phyloP scores from a whole-genome alignment of 2,888 invertebrate genomes.

The Tanypteryx hageni region DNA sequence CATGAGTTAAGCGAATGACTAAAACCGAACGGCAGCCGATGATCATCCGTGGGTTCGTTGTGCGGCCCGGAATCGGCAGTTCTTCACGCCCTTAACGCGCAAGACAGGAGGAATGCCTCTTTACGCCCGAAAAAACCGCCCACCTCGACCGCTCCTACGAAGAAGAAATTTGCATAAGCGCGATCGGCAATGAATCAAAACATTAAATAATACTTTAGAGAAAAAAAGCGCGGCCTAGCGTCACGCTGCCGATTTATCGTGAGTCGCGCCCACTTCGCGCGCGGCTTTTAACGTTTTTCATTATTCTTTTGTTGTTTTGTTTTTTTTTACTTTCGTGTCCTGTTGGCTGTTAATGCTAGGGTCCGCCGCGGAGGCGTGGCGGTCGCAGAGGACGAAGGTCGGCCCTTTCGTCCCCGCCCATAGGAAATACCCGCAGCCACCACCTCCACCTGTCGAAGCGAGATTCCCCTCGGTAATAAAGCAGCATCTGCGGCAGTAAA shows the following conservation, averaged over 20 bases:
- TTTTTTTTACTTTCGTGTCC: background rate
- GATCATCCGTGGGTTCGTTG: background rate
- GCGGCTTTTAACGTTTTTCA: too few relatives aligned
- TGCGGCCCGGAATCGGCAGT: background rate
- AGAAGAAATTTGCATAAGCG: background rate
- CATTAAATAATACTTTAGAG: background rate
- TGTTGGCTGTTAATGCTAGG: background rate
- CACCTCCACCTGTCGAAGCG: background rate
- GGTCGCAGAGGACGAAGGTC: background rate
- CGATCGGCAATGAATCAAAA: constrained; percentile 3
- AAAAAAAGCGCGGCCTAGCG: background rate
- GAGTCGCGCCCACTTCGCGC: background rate
- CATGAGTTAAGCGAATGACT: background rate
- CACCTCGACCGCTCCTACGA: background rate
- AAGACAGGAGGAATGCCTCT: constrained; percentile 5
- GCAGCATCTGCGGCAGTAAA: background rate
- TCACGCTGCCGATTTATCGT: background rate
- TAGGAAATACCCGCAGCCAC: background rate
- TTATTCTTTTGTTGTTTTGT: background rate
- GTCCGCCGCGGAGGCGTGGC: background rate
- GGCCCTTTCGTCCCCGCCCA: background rate
- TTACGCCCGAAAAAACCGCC: background rate
- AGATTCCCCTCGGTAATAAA: background rate
- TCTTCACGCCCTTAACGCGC: background rate
- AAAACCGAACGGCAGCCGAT: background rate